phyloP scores from a whole-genome alignment of 2,113 vertebrate species.

The Hippocampus zosterae region DNA sequence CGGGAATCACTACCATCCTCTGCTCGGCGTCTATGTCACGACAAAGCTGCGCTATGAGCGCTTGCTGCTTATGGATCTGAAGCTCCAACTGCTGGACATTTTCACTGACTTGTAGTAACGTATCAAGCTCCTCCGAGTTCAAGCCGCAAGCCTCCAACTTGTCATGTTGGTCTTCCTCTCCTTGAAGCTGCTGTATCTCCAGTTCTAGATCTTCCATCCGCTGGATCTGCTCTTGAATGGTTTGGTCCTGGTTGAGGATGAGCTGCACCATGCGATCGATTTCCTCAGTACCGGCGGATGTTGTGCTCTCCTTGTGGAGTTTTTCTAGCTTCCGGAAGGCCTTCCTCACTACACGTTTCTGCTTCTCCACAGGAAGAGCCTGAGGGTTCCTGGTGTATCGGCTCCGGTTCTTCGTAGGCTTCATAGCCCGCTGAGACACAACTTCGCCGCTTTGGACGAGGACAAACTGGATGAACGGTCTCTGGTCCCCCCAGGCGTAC shows the following conservation, averaged over 20 bases:
- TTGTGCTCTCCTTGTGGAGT: slow-evolving; percentile 76
- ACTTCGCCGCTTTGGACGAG: slow-evolving; percentile 85
- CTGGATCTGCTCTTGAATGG: slow-evolving; percentile 87
- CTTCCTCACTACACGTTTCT: slow-evolving; percentile 90
- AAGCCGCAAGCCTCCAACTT: slow-evolving; percentile 21
- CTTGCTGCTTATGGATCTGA: slow-evolving; percentile 75
- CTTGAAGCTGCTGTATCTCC: slow-evolving; percentile 81
- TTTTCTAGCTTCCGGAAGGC: slow-evolving; percentile 91
- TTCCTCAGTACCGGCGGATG: slow-evolving; percentile 68
- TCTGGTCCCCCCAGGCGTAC: slow-evolving; percentile 92
- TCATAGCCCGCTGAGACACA: slow-evolving; percentile 76
- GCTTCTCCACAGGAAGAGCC: slow-evolving; percentile 81
- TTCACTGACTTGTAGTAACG: slow-evolving; percentile 70
- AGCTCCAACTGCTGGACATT: slow-evolving; percentile 78
- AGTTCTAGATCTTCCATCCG: slow-evolving; percentile 83
- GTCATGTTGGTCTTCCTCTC: slow-evolving; percentile 65
- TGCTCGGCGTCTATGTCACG: slow-evolving; percentile 84
- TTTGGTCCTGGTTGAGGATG: slow-evolving; percentile 89
- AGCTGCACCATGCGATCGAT: slow-evolving; percentile 85
- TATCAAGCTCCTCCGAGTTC: slow-evolving; percentile 63
- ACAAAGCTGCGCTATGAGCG: slow-evolving; percentile 81
- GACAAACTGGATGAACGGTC: slow-evolving; percentile 82
- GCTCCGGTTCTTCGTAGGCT: slow-evolving; percentile 73
- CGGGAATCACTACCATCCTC: slow-evolving; percentile 26
- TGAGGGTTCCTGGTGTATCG: slow-evolving; percentile 70